A percentile compares a stretch with the other conserved stretches of the same genome.
phyloP scores from a whole-genome alignment of 2,888 invertebrate genomes.

The Drosophila atripex region DNA sequence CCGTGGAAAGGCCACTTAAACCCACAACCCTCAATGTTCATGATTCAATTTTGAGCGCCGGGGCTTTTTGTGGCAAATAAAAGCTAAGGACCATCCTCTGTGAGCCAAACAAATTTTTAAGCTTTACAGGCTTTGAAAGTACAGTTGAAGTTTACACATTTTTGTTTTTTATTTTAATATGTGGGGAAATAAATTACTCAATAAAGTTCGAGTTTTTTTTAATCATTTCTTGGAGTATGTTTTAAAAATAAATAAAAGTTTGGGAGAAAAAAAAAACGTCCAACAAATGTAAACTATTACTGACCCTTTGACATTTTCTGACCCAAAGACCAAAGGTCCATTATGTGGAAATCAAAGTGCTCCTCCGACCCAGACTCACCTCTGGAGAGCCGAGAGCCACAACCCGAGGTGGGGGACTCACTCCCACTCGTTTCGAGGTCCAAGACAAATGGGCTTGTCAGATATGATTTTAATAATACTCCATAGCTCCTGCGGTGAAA shows the following conservation, averaged over 20 bases:
- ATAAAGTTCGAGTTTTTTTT: too few species aligned
- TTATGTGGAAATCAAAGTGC: not conserved
- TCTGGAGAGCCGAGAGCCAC: not conserved
- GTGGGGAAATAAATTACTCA: not conserved
- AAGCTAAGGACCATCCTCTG: slow-evolving; percentile 1
- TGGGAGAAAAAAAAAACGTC: too few species aligned
- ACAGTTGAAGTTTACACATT: not conserved
- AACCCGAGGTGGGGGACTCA: not conserved
- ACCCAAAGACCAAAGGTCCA: not conserved
- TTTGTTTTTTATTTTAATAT: not conserved
- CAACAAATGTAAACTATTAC: not conserved
- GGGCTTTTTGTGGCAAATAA: slow-evolving; percentile 2
- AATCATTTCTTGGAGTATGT: too few species aligned
- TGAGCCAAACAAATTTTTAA: slow-evolving; percentile 4
- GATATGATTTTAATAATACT: slow-evolving; percentile 42
- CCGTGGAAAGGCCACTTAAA: slow-evolving; percentile 20
- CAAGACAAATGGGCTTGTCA: slow-evolving; percentile 39
- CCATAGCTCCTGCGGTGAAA: slow-evolving; percentile 9
- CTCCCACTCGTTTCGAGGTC: not conserved
- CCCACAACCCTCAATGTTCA: slow-evolving; percentile 1
- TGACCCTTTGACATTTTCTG: too few species aligned
- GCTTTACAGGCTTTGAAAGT: slow-evolving; percentile 1
- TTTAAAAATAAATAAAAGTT: too few species aligned
- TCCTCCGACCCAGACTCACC: not conserved
- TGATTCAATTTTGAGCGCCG: slow-evolving; percentile 31